Base-by-base conservation (phyloP, 2,797 vertebrate genomes). In the Orestias chungarensis region DNA sequence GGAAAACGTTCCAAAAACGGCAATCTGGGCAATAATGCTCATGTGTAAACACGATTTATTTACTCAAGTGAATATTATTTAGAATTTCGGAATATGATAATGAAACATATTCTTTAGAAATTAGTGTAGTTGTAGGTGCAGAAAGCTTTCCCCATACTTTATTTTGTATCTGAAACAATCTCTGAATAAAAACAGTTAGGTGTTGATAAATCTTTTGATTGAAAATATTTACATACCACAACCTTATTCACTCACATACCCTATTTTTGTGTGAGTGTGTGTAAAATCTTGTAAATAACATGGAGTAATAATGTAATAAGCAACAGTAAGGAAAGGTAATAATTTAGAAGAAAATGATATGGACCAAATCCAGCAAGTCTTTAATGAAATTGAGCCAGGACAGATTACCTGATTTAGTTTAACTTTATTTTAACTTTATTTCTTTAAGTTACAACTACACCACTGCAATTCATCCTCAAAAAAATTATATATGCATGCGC, bases 1-100 rank as follows among this genome's bases (percentile, higher is more conserved):
- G 14, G n/a, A 74, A 49, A 11, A 73, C 70, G n/a, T 38, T 17
- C 29, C 47, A 54, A 57, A 76, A 74, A 44, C 75, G 59, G 23
- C 29, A 46, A 25, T 15, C 17, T 38, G 33, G 35, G 17, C 38
- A 38, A 38, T 4, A 38, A 38, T 38, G 38, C 38, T 38, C 4
- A 38, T 4, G 38, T 4, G 38, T 38, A 38, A 38, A 38, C 38
- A 38, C 9, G 38, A 4, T 38, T 38, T 38, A 38, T 9, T 9
- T 38, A 38, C 9, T 38, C 4, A n/a, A n/a, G n/a, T n/a, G n/a
- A n/a, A n/a, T n/a, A n/a, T n/a, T n/a, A n/a, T n/a, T n/a, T n/a
- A n/a, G n/a, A n/a, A n/a, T n/a, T n/a, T n/a, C 4, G 38, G 38
- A 40, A 40, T 40, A 9, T 40, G 38, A 40, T 40, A 4, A n/a